Percentiles rank a stretch among this genome's conserved stretches.
Conservation (phyloP, 2,888 invertebrate genomes). For the Antheraea assamensis region DNA sequence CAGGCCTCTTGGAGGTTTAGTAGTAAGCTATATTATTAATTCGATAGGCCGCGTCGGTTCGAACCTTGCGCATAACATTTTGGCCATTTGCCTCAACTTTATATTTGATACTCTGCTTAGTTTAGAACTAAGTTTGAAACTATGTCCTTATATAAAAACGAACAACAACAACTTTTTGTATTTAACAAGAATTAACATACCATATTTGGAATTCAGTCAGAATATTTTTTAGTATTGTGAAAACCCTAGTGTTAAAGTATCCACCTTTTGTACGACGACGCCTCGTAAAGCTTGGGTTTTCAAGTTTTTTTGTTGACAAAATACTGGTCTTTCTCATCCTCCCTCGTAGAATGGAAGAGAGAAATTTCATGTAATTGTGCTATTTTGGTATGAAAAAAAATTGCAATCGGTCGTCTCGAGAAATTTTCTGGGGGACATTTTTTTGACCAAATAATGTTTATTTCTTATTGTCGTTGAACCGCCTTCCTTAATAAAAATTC, state of each 20-base stretch:
- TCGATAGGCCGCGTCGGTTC: too few relatives aligned
- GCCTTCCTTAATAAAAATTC: not conserved
- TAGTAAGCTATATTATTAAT: too few relatives aligned
- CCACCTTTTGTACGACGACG: slow-evolving; percentile 43
- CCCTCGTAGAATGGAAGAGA: slow-evolving; percentile 26
- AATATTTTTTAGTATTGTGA: not conserved
- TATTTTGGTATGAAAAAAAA: slow-evolving; percentile 17
- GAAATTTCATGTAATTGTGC: slow-evolving; percentile 25
- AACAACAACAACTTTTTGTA: not conserved
- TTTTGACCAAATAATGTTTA: slow-evolving; percentile 1
- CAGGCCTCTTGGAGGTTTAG: too few relatives aligned
- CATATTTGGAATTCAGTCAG: not conserved
- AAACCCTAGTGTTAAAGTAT: slow-evolving; percentile 34
- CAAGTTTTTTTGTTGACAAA: slow-evolving; percentile 47
- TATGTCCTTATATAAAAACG: too few relatives aligned
- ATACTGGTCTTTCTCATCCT: slow-evolving; percentile 38
- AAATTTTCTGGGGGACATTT: slow-evolving; percentile 2
- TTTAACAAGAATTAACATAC: not conserved
- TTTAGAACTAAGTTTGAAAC: too few relatives aligned
- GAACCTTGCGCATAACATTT: too few relatives aligned
- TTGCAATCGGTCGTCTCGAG: not conserved
- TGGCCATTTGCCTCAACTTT: too few relatives aligned
- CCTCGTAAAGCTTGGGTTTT: slow-evolving; percentile 36
- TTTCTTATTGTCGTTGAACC: slow-evolving; percentile 6
- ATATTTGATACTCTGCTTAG: too few relatives aligned